Evolutionary conservation across 2,888 invertebrate species (phyloP), one percentile per base, ranked within the genome.

Genomic region (Melanotus villosus): DNA sequence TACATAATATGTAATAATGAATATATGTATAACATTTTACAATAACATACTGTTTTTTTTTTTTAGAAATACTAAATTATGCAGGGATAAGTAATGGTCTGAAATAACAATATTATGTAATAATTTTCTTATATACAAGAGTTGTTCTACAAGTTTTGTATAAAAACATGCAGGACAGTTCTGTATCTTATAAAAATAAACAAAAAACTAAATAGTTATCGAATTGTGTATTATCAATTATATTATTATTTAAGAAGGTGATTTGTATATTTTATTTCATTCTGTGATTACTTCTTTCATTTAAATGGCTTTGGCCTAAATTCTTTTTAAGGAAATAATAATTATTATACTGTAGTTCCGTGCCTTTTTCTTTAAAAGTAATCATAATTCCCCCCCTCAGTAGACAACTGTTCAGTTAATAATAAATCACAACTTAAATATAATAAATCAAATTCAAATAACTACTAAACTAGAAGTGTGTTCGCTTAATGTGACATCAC

Each of bases 261-360:
- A 71, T 73, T 72, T 73, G 71, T 73, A 73, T 64, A 70, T 72
- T 70, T 73, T 73, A 60, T 67, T 69, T 71, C 72, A 73, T 72
- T 72, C 73, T 73, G 73, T 73, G 73, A 73, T 73, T 73, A 71
- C 59, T 70, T 65, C 65, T 71, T 71, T 71, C 56, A 52, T 68
- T 56, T 70, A 36, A 67, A 68, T 68, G 73, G 73, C 73, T 73
- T 65, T 72, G 73, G 73, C 71, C 71, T 73, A 23, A 19, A 32
- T 66, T 70, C 58, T 69, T 59, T 58, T 66, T 67, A 72, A 70
- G 65, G 60, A 68, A 65, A 57, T 68, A 30, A 50, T 34, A 45
- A 52, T 54, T 5, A 41, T 41, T 43, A 52, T 32, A 36, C n/a
- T n/a, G n/a, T n/a, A n/a, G n/a, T 10, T 26, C 12, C 23, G 1